Percentiles rank a stretch among this genome's conserved stretches.
These are phyloP conservation scores for Graphium colonna DNA, from an alignment of 2,888 invertebrate genomes.

Conservation along the genomic window DNA sequence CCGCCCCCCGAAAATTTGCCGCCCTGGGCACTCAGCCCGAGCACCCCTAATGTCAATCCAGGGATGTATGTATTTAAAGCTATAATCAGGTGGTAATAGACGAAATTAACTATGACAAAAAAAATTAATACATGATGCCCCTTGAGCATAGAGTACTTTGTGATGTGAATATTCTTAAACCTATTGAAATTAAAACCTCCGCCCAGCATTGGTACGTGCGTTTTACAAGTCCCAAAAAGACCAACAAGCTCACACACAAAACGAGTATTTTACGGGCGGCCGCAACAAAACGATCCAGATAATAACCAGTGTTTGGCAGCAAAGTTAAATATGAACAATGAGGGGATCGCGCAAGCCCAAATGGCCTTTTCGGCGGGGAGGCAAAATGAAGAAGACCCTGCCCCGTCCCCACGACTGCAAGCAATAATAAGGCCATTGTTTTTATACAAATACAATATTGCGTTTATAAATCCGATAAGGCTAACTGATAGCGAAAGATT, in stretches of 20 bases:
- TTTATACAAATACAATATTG: constrained; percentile 80
- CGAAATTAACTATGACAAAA: too few species aligned
- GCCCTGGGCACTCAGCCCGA: too few species aligned
- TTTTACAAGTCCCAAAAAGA: constrained; percentile 29
- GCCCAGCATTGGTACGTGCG: constrained; percentile 13
- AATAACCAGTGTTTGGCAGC: constrained; percentile 6
- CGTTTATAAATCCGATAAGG: constrained; percentile 79
- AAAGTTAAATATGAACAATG: constrained; percentile 19
- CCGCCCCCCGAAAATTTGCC: too few species aligned
- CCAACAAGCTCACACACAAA: neutral
- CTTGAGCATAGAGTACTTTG: too few species aligned
- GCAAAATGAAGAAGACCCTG: constrained; percentile 52
- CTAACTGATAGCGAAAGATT: constrained; percentile 42
- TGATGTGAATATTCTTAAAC: too few species aligned
- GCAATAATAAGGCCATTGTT: constrained; percentile 79
- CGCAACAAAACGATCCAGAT: neutral
- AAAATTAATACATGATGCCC: too few species aligned
- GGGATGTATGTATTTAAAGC: too few species aligned
- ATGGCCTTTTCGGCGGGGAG: constrained; percentile 48
- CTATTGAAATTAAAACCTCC: too few species aligned
- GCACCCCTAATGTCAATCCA: too few species aligned
- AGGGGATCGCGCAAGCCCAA: constrained; percentile 37
- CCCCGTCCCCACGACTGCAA: constrained; percentile 54
- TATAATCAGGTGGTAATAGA: too few species aligned
- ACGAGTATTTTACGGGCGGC: neutral